These are phyloP conservation scores for Poecile montanus DNA, from an alignment of 2,797 vertebrate species.

Conservation along the genomic window DNA sequence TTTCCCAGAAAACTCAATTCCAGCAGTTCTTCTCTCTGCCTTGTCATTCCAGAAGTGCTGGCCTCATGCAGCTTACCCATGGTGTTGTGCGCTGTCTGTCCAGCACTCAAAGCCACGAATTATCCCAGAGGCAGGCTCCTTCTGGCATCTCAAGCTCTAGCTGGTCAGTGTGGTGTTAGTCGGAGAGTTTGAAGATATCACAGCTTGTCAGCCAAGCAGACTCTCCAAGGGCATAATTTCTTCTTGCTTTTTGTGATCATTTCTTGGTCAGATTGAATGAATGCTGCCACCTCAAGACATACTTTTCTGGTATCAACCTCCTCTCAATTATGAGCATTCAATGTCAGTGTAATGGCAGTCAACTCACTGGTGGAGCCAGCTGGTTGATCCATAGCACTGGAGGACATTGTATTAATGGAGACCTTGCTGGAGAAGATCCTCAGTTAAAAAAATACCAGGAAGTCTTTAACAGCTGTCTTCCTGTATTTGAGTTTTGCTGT, in stretches of 20 bases:
- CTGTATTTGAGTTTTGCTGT: neutral
- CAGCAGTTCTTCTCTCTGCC: neutral
- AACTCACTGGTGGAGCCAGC: neutral
- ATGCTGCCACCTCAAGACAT: neutral
- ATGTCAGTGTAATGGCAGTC: neutral
- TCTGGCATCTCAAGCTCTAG: neutral
- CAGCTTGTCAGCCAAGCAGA: neutral
- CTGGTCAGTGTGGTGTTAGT: neutral
- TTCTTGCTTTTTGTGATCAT: neutral
- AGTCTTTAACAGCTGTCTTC: neutral
- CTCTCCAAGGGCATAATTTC: neutral
- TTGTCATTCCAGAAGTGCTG: neutral
- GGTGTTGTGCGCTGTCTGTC: neutral
- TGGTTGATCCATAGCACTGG: neutral
- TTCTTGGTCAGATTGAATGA: neutral
- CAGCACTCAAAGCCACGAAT: rapidly evolving
- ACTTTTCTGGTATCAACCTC: neutral
- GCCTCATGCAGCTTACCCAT: neutral
- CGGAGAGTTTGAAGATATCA: neutral
- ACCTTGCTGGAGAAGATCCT: neutral
- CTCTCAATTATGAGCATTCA: neutral
- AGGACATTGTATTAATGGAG: neutral
- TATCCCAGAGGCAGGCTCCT: neutral
- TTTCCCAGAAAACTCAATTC: neutral
- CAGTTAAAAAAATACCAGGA: neutral